Base-by-base conservation (phyloP, 2,797 vertebrate species). In the Tolypeutes matacus region DNA sequence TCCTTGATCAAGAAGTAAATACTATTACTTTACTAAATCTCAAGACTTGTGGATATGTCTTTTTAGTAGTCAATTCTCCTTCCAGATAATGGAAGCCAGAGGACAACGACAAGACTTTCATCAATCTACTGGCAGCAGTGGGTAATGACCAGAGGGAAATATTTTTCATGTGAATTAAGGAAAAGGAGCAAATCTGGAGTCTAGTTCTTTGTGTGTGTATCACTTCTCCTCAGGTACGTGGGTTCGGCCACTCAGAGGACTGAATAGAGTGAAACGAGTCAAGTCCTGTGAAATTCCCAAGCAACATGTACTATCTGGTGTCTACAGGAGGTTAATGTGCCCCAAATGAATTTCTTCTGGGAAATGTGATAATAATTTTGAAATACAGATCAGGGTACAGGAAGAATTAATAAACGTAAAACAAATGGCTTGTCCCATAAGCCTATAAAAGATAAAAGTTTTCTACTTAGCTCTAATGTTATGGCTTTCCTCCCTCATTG, bases 91-190 rank as follows among this genome's bases (percentile, higher is more conserved):
- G 7, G 31, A 42, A 60, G 46, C 17, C 10, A 76, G 25, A 49
- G 20, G 42, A 36, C 39, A 36, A 67, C 29, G 31, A 60, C 18
- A 6, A 17, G 21, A 34, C 49, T 39, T 12, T 31, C 7, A 5
- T 31, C 5, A 13, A 20, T 39, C 27, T 20, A 15, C 11, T 23
- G 36, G 25, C 39, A 6, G 7, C 18, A 25, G 23, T 17, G 12
- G 8, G 3, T 11, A 27, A 27, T 0, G 0, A 31, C 20, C 1
- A 15, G 21, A 56, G 46, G 7, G 2, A 82, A 29, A 21, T 0
- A 0, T 39, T 21, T 36, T 31, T 78, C 11, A 18, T 9, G 17
- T 58, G 11, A 42, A 5, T 64, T 3, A 64, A 27, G 5, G 34
- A 62, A 21, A 13, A 1, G 0, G 1, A 1, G 21, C 17, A 31